phyloP scores from a whole-genome alignment of 1,140 invertebrate species.

The Oncopodura yosiiana region DNA sequence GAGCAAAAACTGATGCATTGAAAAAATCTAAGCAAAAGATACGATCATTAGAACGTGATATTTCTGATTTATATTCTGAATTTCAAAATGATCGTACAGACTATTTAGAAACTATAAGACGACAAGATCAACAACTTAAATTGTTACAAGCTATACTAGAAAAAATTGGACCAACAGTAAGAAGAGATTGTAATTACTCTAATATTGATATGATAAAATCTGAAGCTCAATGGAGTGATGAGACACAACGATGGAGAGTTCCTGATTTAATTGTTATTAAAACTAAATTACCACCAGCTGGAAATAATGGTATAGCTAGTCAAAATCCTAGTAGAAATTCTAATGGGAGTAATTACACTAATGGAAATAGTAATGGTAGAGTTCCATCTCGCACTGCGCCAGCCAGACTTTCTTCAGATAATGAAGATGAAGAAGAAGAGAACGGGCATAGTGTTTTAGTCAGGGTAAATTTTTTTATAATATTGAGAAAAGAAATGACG shows the following conservation, averaged over 20 bases:
- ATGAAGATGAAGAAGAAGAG: conserved; percentile 39
- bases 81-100: conserved; percentile 74
- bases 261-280: conserved; percentile 55
- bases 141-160: conserved; percentile 59
- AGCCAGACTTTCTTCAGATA: conserved; percentile 40
- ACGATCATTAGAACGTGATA: conserved; percentile 57
- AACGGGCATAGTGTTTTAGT: conserved; percentile 39
- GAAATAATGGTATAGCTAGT: conserved; percentile 34
- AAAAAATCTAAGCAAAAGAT: conserved; percentile 59
- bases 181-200: conserved; percentile 64
- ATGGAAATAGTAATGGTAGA: conserved; percentile 35
- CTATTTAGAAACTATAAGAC: conserved; percentile 72
- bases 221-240: conserved; percentile 66
- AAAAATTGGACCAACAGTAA: conserved; percentile 58
- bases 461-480: conserved; percentile 36
- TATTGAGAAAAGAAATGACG: background rate
- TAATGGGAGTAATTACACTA: conserved; percentile 12
- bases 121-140: conserved; percentile 61
- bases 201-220: conserved; percentile 57
- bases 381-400: conserved; percentile 43
- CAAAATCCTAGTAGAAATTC: background rate
- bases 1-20: conserved; percentile 58
- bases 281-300: conserved; percentile 57
- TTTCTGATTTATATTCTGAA: conserved; percentile 67
- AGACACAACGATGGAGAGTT: conserved; percentile 59